A percentile compares a stretch with the other conserved stretches of the same genome.
These are phyloP conservation scores for Cryptocheilus praepositus DNA, from an alignment of 2,888 invertebrate species.

Conservation along the genomic window DNA sequence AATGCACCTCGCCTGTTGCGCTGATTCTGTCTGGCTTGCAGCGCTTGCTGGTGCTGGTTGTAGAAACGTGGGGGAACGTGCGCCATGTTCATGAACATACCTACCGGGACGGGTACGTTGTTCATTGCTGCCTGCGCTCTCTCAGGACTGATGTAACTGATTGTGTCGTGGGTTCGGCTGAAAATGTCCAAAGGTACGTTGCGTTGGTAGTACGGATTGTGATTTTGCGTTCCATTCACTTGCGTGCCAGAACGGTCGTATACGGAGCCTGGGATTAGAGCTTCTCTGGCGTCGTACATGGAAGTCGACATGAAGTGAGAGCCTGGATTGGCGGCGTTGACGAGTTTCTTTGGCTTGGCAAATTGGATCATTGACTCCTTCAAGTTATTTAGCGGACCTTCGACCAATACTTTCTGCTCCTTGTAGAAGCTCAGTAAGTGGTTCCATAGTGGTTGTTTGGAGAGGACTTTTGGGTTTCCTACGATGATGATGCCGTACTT, in stretches of 20 bases:
- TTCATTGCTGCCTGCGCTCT: conserved; percentile 84
- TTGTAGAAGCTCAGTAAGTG: conserved; percentile 98
- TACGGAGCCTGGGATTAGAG: conserved; percentile 93
- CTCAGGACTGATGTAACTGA: conserved; percentile 94
- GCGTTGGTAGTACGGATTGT: conserved; percentile 73
- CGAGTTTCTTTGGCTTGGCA: conserved; percentile 96
- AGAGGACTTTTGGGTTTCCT: conserved; percentile 98
- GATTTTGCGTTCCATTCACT: conserved; percentile 68
- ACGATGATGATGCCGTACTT: conserved; percentile 99
- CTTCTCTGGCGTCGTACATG: conserved; percentile 97
- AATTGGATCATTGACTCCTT: conserved; percentile 98
- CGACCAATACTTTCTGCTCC: conserved; percentile 96
- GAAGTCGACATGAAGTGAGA: conserved; percentile 98
- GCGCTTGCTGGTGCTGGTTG: conserved; percentile 84
- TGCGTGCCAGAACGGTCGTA: conserved; percentile 85
- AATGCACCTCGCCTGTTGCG: conserved; percentile 64
- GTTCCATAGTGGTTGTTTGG: conserved; percentile 99
- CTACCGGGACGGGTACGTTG: conserved; percentile 93
- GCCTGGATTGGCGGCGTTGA: conserved; percentile 95
- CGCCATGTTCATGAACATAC: conserved; percentile 95
- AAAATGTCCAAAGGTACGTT: conserved; percentile 79
- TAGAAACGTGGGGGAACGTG: conserved; percentile 86
- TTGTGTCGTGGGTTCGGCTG: conserved; percentile 89
- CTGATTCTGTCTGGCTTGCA: conserved; percentile 78
- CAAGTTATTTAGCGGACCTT: conserved; percentile 97